Base-by-base conservation (phyloP, 92 coral and sea anemone genomes). In the Bergia sp. region DNA sequence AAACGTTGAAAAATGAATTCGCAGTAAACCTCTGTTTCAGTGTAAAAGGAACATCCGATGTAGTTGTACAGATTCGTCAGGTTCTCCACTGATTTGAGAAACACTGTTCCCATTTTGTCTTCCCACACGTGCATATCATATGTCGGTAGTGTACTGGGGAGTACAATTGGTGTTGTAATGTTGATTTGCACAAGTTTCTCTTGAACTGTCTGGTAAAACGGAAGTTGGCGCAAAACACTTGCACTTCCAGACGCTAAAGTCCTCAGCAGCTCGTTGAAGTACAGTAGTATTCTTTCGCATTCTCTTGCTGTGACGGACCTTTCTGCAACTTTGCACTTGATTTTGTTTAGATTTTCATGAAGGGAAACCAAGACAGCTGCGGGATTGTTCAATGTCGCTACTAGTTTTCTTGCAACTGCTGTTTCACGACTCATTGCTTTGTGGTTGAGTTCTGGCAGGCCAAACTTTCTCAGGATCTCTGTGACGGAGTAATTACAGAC, bases 1-100 rank as follows among this genome's bases (percentile, higher is more conserved):
- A 95, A 91, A 6, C 84, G n/a, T 1, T n/a, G 66, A 61, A 95
- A 93, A 13, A 95, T 93, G 20, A 91, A 81, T 2, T 88, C 86
- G 40, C 95, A 93, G 74, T 95, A 95, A 12, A 88, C 85, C 29
- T 91, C 98, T 0, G 84, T 76, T 41, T 71, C 79, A 18, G 89
- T 85, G 43, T 45, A 1, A 3, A 47, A 78, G 37, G 80, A 41
- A 49, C 93, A 95, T 3, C 18, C 90, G 18, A 95, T 88, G 15
- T 75, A 88, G 36, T 84, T 0, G 72, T 91, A 88, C 5, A 95
- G 86, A 7, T 89, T 37, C 0, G 74, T 15, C 49, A 95, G 71
- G 29, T 5, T 8, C 0, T 0, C 0, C 7, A 37, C 13, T 11
- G n/a, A 36, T 64, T 71, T 83, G 11, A 95, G 80, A 89, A 95